Percentiles rank a stretch among this genome's conserved stretches.
These are phyloP conservation scores for Dipodomys merriami DNA, from an alignment of 2,113 vertebrate genomes.

Conservation along the genomic window DNA sequence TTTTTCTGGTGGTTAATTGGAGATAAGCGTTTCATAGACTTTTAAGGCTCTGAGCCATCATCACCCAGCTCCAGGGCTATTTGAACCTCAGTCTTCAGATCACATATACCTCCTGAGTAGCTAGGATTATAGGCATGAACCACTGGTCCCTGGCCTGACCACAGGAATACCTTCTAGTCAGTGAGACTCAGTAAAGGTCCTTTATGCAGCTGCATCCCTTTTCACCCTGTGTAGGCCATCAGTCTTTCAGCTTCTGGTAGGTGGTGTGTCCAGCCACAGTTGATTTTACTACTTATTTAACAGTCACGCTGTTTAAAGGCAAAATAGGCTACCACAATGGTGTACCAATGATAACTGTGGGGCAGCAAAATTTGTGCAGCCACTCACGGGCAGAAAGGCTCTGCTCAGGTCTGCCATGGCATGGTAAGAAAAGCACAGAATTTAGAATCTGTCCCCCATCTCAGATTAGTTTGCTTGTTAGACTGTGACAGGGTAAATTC, in stretches of 20 bases:
- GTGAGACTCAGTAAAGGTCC: too few species aligned
- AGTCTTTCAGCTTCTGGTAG: neutral
- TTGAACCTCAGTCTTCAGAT: too few species aligned
- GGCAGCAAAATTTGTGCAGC: neutral
- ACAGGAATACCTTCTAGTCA: neutral
- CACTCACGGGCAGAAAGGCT: neutral
- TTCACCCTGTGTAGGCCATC: rapidly evolving
- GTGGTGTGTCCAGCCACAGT: neutral
- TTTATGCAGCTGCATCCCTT: neutral
- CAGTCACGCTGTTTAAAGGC: neutral
- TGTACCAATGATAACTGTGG: too few species aligned
- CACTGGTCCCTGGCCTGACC: too few species aligned
- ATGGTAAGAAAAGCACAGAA: neutral
- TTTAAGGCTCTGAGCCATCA: too few species aligned
- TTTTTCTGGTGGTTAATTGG: too few species aligned
- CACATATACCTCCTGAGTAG: too few species aligned
- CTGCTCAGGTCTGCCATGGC: rapidly evolving
- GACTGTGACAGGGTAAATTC: neutral
- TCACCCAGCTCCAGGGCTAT: too few species aligned
- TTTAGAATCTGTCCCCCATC: neutral
- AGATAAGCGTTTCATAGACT: too few species aligned
- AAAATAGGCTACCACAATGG: neutral
- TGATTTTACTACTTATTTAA: neutral
- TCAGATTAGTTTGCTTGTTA: neutral
- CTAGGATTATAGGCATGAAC: too few species aligned